Percentiles rank a stretch among this genome's conserved stretches.
These are phyloP conservation scores for Griposia aprilina DNA, from an alignment of 2,888 invertebrate genomes.

Conservation along the genomic window DNA sequence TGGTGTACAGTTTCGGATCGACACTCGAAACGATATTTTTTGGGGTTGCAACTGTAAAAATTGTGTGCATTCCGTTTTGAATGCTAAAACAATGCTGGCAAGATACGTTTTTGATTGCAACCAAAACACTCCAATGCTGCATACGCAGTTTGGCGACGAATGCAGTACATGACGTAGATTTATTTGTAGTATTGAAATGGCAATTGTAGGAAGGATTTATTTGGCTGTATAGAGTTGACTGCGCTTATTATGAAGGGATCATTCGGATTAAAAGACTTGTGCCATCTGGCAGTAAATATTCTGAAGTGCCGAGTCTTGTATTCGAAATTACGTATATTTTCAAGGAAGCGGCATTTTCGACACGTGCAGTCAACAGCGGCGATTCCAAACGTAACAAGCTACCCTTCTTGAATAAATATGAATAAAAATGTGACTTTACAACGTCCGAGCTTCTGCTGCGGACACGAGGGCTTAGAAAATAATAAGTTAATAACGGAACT, in stretches of 20 bases:
- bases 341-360: slow-evolving; percentile 51
- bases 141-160: slow-evolving; percentile 79
- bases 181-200: slow-evolving; percentile 88
- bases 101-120: slow-evolving; percentile 60
- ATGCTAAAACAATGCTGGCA: slow-evolving; percentile 63
- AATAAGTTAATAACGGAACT: slow-evolving; percentile 85
- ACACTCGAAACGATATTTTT: slow-evolving; percentile 88
- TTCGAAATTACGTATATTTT: slow-evolving; percentile 38
- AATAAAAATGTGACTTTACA: slow-evolving; percentile 70
- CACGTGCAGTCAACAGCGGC: slow-evolving; percentile 50
- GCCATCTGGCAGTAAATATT: slow-evolving; percentile 77
- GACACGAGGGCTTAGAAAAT: slow-evolving; percentile 78
- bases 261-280: slow-evolving; percentile 78
- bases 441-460: slow-evolving; percentile 74
- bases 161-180: slow-evolving; percentile 88
- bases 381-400: slow-evolving; percentile 63
- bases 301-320: slow-evolving; percentile 40
- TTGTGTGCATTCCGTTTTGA: slow-evolving; percentile 62
- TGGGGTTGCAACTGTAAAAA: slow-evolving; percentile 81
- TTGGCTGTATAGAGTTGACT: slow-evolving; percentile 76
- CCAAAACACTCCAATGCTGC: slow-evolving; percentile 59
- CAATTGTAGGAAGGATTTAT: slow-evolving; percentile 85
- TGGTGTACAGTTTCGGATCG: slow-evolving; percentile 88
- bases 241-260: slow-evolving; percentile 85
- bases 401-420: slow-evolving; percentile 68